Evolutionary conservation across 2,113 vertebrate genomes (phyloP).

Genomic region (Euleptes europaea): DNA sequence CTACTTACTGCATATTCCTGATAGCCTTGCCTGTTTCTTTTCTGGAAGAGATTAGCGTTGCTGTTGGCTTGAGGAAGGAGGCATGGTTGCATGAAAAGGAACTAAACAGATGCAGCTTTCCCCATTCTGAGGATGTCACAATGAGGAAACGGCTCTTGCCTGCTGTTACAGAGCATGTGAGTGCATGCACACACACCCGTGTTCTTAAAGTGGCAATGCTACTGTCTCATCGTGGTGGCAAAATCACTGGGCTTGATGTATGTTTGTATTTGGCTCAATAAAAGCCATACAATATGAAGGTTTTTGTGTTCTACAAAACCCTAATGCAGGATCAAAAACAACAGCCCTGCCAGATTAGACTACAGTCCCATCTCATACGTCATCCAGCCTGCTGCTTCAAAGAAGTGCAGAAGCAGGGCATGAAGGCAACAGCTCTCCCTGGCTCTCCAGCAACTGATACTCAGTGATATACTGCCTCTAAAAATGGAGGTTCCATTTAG

Average conservation of each 20-base stretch:
- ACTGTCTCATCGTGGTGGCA: neutral
- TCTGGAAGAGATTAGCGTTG: neutral
- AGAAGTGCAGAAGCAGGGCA: too few species aligned
- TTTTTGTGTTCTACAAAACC: neutral
- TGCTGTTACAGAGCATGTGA: neutral
- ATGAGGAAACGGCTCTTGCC: neutral
- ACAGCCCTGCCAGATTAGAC: too few species aligned
- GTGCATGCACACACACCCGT: neutral
- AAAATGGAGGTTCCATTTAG: too few species aligned
- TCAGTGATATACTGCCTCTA: too few species aligned
- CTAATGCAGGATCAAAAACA: neutral
- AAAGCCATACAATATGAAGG: neutral
- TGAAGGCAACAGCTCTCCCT: too few species aligned
- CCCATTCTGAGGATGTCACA: neutral
- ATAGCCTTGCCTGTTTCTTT: neutral
- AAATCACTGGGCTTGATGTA: neutral
- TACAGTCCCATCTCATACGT: too few species aligned
- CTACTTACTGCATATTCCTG: too few species aligned
- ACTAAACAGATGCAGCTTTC: neutral
- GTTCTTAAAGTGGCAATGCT: neutral
- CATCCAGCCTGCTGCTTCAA: too few species aligned
- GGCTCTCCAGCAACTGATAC: too few species aligned
- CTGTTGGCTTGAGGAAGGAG: neutral
- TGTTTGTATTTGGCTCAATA: neutral
- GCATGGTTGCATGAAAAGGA: too few species aligned